Conservation (phyloP, 2,888 invertebrate genomes). For the Drosophila emarginata region DNA sequence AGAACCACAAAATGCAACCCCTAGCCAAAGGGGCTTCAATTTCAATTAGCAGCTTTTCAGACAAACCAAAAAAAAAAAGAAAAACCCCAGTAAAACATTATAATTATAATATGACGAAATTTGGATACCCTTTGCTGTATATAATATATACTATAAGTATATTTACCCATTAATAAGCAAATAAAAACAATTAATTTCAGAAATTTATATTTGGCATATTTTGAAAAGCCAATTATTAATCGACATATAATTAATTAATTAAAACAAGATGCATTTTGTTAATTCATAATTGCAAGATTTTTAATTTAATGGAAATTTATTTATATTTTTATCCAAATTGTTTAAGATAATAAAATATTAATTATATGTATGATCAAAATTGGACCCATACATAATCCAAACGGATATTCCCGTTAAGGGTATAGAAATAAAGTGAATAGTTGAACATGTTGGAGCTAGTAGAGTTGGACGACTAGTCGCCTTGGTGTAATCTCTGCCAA, state of each 20-base stretch:
- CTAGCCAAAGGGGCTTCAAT: conserved; percentile 53
- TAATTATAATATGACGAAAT: not conserved
- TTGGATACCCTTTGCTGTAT: not conserved
- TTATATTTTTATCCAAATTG: too few species aligned
- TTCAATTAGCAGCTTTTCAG: conserved; percentile 65
- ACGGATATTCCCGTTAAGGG: not conserved
- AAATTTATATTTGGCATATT: too few species aligned
- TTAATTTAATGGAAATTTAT: too few species aligned
- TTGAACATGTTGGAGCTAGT: conserved; percentile 30
- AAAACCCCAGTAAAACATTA: not conserved
- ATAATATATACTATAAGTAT: too few species aligned
- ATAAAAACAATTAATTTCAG: too few species aligned
- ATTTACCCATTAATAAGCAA: too few species aligned
- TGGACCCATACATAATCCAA: not conserved
- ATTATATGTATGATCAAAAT: too few species aligned
- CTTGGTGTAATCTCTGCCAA: conserved; percentile 68
- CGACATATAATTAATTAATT: too few species aligned
- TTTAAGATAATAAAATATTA: not conserved
- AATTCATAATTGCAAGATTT: too few species aligned
- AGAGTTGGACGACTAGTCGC: conserved; percentile 52
- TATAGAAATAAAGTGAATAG: not conserved
- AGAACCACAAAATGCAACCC: conserved; percentile 30
- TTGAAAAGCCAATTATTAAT: too few species aligned
- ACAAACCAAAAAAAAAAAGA: conserved; percentile 20
- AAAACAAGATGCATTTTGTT: too few species aligned